Evolutionary conservation across 2,888 invertebrate genomes (phyloP), one percentile per base, ranked within the genome.

Genomic region (Gari tellinella): DNA sequence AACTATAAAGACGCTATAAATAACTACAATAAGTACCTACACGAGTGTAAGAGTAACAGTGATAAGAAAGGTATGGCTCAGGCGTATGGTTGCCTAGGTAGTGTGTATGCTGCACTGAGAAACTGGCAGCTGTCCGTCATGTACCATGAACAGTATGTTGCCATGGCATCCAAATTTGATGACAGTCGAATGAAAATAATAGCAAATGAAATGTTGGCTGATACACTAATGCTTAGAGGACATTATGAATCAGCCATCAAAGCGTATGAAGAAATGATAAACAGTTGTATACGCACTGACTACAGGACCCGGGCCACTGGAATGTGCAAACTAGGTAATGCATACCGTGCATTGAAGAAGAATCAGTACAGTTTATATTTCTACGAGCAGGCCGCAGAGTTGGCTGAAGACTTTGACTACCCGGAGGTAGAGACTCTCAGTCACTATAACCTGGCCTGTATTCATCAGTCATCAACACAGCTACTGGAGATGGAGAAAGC

Each of bases 81-180:
- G 62, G 89, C 90, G 0, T 90, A 90, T 73, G 91, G 90, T 0
- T 87, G 88, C 72, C 66, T 91, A 26, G 90, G 90, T n/a, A 87
- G 86, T 62, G 86, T 89, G 8, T 86, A 90, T 78, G 88, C 86
- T 5, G 84, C 85, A 10, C 67, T 90, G 46, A 72, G 81, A 31
- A 88, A 90, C 78, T 86, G 86, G 84, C 80, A 86, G 19, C 75
- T 88, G 7, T 82, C 89, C 3, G 58, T 85, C 17, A 83, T 85
- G 3, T 90, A 88, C 66, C 90, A 90, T 70, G 89, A 89, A 21
- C 89, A 90, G 63, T 83, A 88, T 73, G 79, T 90, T 15, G 61
- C 75, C 19, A 82, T 89, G 72, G 88, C 88, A 15, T 77, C 74
- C 7, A 84, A 73, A 53, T 72, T 76, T 45, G 80, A 77, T 14